Evolutionary conservation across 2,113 vertebrate genomes (phyloP), one percentile per base, ranked within the genome.

Genomic region (Sciurus niger): DNA sequence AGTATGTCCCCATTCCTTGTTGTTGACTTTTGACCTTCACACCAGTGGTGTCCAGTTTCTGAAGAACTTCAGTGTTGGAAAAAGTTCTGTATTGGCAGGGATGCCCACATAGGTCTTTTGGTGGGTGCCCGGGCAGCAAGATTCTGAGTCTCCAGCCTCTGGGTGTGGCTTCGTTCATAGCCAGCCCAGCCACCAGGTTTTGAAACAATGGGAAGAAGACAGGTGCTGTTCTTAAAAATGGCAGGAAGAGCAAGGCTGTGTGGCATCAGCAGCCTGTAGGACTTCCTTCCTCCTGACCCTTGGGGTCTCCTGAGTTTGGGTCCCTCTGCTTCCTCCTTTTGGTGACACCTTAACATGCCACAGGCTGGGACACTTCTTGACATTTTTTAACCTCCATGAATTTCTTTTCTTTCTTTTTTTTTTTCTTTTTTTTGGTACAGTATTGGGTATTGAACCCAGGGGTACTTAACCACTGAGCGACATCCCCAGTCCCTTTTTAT

Each of bases 51-150:
- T 91, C 55, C 30, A 46, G 51, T 55, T 85, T n/a, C 55, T 8
- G 18, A 88, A 88, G 58, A n/a, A 46, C 46, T 40, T 60, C 25
- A 43, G 67, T 55, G 51, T 43, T 10, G 70, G 72, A 84, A 70
- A 30, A 3, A 4, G 70, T 68, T 58, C 9, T 30, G 10, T 17
- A 12, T 20, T n/a, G 5, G 2, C 73, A 5, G 1, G 40, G 40
- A 4, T 8, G 63, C 22, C 32, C 25, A 13, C 30, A 11, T 1
- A 30, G n/a, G 37, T 13, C 37, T 58, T 65, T 30, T 3, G 12
- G 11, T 1, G 9, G 0, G 30, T 0, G 0, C 7, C 60, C 60
- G 3, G 5, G 1, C 1, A 2, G 2, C 6, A 7, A 20, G 25
- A 3, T 32, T 8, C 90, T 7, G 77, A 16, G 7, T 37, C 7